Evolutionary conservation across 2,888 invertebrate genomes (phyloP).

Genomic region (Plutella xylostella): DNA sequence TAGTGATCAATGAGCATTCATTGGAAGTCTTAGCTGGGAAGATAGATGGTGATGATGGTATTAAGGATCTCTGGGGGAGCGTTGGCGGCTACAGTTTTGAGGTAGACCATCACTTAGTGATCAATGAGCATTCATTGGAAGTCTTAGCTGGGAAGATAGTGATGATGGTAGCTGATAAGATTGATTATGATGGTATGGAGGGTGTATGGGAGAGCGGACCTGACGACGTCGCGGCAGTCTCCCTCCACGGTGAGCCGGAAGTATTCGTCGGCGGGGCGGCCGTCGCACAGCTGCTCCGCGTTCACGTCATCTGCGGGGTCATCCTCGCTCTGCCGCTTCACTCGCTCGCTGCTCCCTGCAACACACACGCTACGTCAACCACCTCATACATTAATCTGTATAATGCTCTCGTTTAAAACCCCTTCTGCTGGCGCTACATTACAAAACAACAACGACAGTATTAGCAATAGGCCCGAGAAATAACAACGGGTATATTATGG

Average conservation of each 20-base stretch:
- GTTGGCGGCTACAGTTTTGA: no score
- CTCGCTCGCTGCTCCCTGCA: constrained; percentile 62
- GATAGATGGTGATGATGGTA: no score
- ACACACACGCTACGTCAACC: constrained; percentile 3
- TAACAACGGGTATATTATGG: constrained; percentile 4
- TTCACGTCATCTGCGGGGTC: constrained; percentile 71
- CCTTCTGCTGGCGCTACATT: no score
- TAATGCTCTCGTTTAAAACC: background rate
- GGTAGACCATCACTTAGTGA: no score
- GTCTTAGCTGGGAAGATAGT: no score
- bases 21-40: no score
- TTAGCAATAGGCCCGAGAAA: background rate
- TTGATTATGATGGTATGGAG: background rate
- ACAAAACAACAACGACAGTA: background rate
- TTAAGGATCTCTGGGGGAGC: no score
- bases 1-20: no score
- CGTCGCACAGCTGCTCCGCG: constrained; percentile 87
- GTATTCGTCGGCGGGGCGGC: constrained; percentile 91
- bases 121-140: no score
- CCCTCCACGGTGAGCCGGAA: constrained; percentile 86
- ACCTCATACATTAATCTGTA: background rate
- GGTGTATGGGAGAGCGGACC: constrained; percentile 64
- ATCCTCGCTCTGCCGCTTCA: constrained; percentile 78
- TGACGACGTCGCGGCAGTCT: constrained; percentile 94
- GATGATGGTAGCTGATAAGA: background rate